phyloP scores from a whole-genome alignment of 2,797 vertebrate genomes.

The Anguilla marmorata region DNA sequence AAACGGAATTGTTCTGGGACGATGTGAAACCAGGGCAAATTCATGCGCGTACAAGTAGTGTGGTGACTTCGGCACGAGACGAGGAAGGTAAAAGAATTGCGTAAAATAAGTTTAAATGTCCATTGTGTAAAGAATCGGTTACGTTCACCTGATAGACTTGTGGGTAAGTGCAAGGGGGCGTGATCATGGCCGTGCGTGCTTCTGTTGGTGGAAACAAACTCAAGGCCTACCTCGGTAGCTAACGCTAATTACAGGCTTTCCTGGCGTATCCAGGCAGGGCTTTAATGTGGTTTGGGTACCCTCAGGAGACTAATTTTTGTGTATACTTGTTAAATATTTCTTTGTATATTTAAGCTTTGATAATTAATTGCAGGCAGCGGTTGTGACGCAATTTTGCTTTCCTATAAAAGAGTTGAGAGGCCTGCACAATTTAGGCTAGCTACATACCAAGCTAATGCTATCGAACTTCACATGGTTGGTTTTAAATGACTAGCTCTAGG shows the following conservation, averaged over 20 bases:
- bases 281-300: neutral
- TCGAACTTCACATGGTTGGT: neutral
- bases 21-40: neutral
- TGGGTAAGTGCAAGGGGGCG: constrained; percentile 39
- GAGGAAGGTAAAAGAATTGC: constrained; percentile 20
- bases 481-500: neutral
- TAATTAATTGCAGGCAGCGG: neutral
- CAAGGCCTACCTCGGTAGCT: constrained; percentile 19
- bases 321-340: too few relatives aligned
- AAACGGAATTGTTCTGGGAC: neutral
- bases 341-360: neutral
- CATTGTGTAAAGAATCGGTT: neutral
- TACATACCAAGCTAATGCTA: neutral
- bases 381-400: neutral
- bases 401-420: neutral
- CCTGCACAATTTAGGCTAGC: neutral
- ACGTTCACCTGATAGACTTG: neutral
- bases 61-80: neutral
- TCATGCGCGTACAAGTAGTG: neutral
- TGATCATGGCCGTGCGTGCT: constrained; percentile 42
- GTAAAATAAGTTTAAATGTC: constrained; percentile 2
- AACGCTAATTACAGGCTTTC: neutral
- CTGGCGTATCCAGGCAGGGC: neutral
- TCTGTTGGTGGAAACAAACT: constrained; percentile 31
- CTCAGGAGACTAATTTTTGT: neutral